A percentile compares a stretch with the other conserved stretches of the same genome.
phyloP scores from a whole-genome alignment of 1,140 invertebrate species.

The Neodiprion virginianus region DNA sequence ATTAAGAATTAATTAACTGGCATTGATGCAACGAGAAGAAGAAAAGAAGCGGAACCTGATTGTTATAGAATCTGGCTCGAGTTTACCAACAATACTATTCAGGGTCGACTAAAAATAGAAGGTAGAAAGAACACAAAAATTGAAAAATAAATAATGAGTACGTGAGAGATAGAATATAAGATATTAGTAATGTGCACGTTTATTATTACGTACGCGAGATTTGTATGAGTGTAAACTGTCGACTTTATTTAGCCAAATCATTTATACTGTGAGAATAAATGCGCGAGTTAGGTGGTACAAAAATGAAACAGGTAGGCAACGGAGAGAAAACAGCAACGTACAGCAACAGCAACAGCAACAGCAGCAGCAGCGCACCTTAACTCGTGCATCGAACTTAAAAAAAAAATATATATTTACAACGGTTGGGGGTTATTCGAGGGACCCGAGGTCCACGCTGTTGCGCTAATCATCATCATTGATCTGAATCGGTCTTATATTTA shows the following conservation, averaged over 20 bases:
- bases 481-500: no score
- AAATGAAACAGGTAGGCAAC: background rate
- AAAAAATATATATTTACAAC: background rate
- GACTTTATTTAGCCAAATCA: no score
- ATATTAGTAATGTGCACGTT: no score
- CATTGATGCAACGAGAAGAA: no score
- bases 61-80: background rate
- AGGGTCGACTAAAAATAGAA: background rate
- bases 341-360: background rate
- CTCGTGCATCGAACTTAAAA: background rate
- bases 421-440: background rate
- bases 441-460: background rate
- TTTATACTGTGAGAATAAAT: no score
- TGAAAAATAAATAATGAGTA: no score
- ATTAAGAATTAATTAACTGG: no score
- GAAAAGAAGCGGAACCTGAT: no score
- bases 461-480: no score
- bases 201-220: no score
- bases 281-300: background rate
- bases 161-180: no score
- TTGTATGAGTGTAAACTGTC: no score
- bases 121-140: background rate
- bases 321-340: background rate
- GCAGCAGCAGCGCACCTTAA: background rate
- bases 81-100: slow-evolving; percentile 4